Conservation (phyloP, 2,888 invertebrate genomes). For the Rhagium mordax region DNA sequence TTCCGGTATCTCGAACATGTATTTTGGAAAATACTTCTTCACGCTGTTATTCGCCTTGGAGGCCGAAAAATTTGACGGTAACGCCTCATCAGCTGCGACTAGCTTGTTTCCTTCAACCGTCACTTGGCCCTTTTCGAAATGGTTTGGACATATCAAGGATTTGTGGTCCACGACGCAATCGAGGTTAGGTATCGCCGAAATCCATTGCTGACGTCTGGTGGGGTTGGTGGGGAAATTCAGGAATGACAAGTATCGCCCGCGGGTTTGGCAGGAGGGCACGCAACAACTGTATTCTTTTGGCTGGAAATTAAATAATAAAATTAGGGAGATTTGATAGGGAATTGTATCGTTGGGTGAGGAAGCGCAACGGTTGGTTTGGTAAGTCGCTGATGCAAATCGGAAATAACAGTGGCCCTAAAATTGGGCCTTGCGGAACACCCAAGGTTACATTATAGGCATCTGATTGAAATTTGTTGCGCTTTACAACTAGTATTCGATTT, state of each 20-base stretch:
- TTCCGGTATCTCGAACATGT: conserved; percentile 39
- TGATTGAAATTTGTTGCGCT: no score
- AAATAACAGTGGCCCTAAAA: neutral
- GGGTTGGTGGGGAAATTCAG: conserved; percentile 35
- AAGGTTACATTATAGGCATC: no score
- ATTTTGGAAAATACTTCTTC: conserved; percentile 38
- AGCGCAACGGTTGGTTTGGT: no score
- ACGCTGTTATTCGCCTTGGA: neutral
- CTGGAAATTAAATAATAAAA: conserved; percentile 29
- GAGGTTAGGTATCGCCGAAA: conserved; percentile 42
- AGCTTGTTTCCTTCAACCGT: neutral
- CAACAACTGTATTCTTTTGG: conserved; percentile 39
- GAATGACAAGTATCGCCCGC: conserved; percentile 29
- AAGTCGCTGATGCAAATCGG: no score
- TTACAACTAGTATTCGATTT: no score
- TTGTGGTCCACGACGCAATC: conserved; percentile 38
- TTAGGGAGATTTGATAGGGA: no score
- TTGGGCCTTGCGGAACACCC: no score
- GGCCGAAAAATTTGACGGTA: no score
- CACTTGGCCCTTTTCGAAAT: conserved; percentile 27
- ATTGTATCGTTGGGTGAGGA: no score
- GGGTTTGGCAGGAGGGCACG: conserved; percentile 36
- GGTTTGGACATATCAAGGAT: conserved; percentile 37
- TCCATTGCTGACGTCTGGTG: conserved; percentile 36
- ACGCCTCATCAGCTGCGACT: neutral